A percentile compares a stretch with the other conserved stretches of the same genome.
Evolutionary conservation across 2,797 vertebrate species (phyloP).

Genomic region (Lophius americanus): DNA sequence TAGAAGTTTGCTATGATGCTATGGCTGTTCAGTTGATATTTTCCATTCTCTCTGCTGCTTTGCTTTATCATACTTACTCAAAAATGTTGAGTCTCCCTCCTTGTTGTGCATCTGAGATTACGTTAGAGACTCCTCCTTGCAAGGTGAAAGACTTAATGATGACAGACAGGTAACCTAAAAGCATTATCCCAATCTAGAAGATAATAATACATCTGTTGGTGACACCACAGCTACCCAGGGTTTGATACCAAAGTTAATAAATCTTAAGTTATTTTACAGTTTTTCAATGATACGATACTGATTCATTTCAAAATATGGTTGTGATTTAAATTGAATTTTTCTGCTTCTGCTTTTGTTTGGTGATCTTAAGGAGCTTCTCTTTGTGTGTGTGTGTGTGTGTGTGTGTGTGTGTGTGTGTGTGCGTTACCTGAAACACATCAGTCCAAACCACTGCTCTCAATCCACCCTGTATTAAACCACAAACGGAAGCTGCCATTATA

Average conservation of each 20-base stretch:
- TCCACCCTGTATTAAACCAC: conserved; percentile 85
- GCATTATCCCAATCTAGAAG: conserved; percentile 69
- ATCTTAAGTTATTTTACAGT: background rate
- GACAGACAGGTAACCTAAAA: conserved; percentile 88
- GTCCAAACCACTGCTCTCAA: conserved; percentile 97
- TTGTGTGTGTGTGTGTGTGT: background rate
- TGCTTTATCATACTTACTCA: conserved; percentile 81
- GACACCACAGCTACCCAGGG: background rate
- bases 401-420: background rate
- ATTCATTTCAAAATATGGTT: background rate
- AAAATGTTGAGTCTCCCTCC: conserved; percentile 90
- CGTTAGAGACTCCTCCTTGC: conserved; percentile 83
- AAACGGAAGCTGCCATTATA: background rate
- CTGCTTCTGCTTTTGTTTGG: background rate
- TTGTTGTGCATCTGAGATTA: conserved; percentile 84
- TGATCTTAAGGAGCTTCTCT: background rate
- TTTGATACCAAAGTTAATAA: background rate
- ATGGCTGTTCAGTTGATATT: background rate
- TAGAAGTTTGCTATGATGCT: too few species aligned
- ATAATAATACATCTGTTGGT: conserved; percentile 52
- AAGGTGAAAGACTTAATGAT: conserved; percentile 83
- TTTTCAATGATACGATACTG: background rate
- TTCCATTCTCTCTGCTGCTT: background rate
- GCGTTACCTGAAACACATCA: conserved; percentile 90
- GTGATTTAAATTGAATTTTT: background rate